Percentiles rank a stretch among this genome's conserved stretches.
phyloP scores from a whole-genome alignment of 2,113 vertebrate species.

The Typhlomys cinereus region DNA sequence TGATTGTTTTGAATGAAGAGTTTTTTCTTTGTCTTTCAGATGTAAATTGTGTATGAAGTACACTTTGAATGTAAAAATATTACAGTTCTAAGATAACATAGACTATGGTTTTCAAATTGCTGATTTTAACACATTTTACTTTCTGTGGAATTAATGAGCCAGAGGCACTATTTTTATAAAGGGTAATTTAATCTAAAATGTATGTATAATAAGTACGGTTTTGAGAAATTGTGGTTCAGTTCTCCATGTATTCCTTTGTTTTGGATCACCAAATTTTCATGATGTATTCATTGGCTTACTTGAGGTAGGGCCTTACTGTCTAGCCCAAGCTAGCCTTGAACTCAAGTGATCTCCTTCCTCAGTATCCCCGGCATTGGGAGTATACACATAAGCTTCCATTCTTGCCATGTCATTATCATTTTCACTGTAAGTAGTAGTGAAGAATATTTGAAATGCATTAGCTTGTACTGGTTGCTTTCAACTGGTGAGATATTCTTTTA shows the following conservation, averaged over 20 bases:
- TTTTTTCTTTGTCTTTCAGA: neutral
- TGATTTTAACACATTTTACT: neutral
- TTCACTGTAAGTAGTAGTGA: too few species aligned
- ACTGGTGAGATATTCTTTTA: neutral
- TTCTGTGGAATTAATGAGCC: slow-evolving; percentile 2
- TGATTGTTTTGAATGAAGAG: neutral
- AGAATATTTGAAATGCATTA: slow-evolving; percentile 34
- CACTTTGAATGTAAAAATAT: neutral
- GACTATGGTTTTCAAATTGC: neutral
- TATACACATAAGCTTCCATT: neutral
- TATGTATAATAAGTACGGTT: neutral
- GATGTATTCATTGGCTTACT: neutral
- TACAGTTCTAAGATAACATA: neutral
- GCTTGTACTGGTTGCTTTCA: neutral
- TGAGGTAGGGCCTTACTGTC: neutral
- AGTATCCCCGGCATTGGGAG: fast-evolving
- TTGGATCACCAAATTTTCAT: neutral
- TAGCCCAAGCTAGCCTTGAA: neutral
- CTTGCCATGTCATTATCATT: neutral
- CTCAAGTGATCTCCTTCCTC: neutral
- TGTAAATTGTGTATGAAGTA: neutral
- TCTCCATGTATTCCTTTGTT: too few species aligned
- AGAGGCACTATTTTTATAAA: neutral
- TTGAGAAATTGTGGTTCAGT: neutral
- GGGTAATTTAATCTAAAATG: neutral